Evolutionary conservation across 2,797 vertebrate species (phyloP).

Genomic region (Phrynocephalus vlangalii): DNA sequence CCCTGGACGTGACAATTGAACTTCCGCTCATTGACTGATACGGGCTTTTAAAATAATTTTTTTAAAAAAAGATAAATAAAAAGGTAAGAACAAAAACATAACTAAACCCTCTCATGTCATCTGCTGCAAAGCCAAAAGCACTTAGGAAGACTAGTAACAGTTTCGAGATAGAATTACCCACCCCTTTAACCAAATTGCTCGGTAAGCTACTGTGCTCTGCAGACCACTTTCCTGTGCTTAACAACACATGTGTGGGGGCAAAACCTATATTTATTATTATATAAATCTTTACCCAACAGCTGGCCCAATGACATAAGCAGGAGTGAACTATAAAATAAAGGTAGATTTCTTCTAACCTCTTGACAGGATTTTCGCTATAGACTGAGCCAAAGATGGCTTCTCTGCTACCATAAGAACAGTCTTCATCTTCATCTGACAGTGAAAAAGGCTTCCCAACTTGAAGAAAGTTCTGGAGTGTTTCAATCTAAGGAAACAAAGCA

Average conservation of each 20-base stretch:
- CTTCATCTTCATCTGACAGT: slow-evolving; percentile 81
- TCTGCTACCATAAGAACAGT: slow-evolving; percentile 96
- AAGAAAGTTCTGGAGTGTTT: fast-evolving
- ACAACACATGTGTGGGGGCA: neutral
- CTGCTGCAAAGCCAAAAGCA: neutral
- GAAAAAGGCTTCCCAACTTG: neutral
- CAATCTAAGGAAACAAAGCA: slow-evolving; percentile 21
- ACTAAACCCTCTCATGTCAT: neutral
- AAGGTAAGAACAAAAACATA: neutral
- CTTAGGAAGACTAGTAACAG: neutral
- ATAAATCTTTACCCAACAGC: neutral
- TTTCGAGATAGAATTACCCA: neutral
- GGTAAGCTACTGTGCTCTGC: neutral
- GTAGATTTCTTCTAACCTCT: slow-evolving; percentile 81
- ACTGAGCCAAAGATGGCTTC: slow-evolving; percentile 95
- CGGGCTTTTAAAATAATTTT: no score
- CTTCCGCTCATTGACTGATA: neutral
- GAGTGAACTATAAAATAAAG: neutral
- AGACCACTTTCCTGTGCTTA: neutral
- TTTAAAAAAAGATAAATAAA: neutral
- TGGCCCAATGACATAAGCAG: neutral
- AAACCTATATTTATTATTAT: neutral
- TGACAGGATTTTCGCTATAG: slow-evolving; percentile 95
- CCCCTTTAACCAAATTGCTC: neutral
- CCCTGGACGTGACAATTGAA: neutral